Conservation (phyloP, 1,140 invertebrate genomes). For the Pseudobourletiella spinata region DNA sequence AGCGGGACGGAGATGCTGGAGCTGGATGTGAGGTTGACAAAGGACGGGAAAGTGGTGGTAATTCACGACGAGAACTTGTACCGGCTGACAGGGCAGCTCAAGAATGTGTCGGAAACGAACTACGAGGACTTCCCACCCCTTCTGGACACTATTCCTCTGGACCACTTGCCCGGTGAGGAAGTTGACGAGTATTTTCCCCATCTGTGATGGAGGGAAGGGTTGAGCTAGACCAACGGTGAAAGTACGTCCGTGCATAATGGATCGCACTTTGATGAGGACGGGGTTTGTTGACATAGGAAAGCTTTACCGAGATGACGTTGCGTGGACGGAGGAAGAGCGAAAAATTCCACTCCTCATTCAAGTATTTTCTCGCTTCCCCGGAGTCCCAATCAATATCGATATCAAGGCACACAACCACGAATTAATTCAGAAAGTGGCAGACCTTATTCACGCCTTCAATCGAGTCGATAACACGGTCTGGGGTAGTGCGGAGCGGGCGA, state of each 20-base stretch:
- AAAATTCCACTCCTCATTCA: slow-evolving; percentile 51
- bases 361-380: slow-evolving; percentile 52
- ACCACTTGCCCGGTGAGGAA: background rate
- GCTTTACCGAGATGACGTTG: too few relatives aligned
- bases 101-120: slow-evolving; percentile 51
- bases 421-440: slow-evolving; percentile 53
- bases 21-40: slow-evolving; percentile 60
- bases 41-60: slow-evolving; percentile 59
- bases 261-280: too few relatives aligned
- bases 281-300: too few relatives aligned
- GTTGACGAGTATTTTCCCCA: too few relatives aligned
- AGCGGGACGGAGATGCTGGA: slow-evolving; percentile 63
- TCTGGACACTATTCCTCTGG: slow-evolving; percentile 43
- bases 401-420: slow-evolving; percentile 57
- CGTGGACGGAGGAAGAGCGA: slow-evolving; percentile 48
- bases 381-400: slow-evolving; percentile 60
- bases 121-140: slow-evolving; percentile 53
- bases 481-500: slow-evolving; percentile 47
- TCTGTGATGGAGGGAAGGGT: too few relatives aligned
- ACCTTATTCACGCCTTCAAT: slow-evolving; percentile 51
- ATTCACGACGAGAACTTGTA: slow-evolving; percentile 57
- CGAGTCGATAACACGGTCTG: slow-evolving; percentile 58
- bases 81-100: slow-evolving; percentile 49
- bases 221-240: too few relatives aligned
- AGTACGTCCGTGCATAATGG: too few relatives aligned